These are phyloP conservation scores for Spialia ferax DNA, from an alignment of 2,888 invertebrate species.

Conservation along the genomic window DNA sequence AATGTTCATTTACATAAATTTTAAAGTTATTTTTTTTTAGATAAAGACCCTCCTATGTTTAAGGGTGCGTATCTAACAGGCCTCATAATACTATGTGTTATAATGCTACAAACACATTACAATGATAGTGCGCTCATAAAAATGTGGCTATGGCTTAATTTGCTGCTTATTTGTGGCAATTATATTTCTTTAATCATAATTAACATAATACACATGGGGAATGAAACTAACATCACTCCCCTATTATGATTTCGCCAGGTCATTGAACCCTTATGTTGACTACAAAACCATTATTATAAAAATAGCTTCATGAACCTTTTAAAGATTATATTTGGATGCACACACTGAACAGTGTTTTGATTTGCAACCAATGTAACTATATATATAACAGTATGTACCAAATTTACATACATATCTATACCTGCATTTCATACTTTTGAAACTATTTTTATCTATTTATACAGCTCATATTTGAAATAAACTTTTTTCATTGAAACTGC, in stretches of 20 bases:
- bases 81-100: background rate
- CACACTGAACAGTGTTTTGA: background rate
- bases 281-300: background rate
- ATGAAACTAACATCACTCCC: background rate
- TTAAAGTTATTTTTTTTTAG: background rate
- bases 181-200: background rate
- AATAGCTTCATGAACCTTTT: background rate
- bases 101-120: conserved; percentile 2
- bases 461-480: too few species aligned
- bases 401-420: too few species aligned
- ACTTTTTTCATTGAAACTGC: too few species aligned
- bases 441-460: too few species aligned
- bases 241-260: background rate
- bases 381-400: too few species aligned
- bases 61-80: background rate
- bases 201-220: background rate
- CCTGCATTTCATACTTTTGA: too few species aligned
- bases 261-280: background rate
- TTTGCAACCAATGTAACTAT: too few species aligned
- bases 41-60: conserved; percentile 3
- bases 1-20: background rate
- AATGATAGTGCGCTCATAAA: background rate
- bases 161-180: conserved; percentile 7
- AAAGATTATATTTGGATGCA: background rate
- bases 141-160: conserved; percentile 6